phyloP scores from a whole-genome alignment of 2,797 vertebrate species.

The Apogon hyalosoma region DNA sequence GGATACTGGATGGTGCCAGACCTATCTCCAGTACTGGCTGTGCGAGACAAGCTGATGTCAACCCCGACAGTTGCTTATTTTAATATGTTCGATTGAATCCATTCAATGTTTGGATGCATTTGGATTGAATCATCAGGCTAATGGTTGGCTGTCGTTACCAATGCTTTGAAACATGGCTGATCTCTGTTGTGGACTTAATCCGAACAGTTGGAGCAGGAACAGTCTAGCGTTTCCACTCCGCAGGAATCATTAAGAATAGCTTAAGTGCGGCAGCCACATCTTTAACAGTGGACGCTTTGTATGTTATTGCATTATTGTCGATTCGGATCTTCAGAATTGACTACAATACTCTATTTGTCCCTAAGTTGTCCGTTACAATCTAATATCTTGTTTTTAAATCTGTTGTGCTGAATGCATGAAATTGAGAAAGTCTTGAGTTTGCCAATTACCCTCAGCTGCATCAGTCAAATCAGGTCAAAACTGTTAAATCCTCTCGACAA shows the following conservation, averaged over 20 bases:
- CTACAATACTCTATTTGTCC: conserved; percentile 1
- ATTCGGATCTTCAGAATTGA: conserved; percentile 1
- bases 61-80: too few relatives aligned
- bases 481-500: conserved; percentile 42
- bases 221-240: conserved; percentile 5
- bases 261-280: too few relatives aligned
- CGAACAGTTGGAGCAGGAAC: conserved; percentile 8
- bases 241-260: too few relatives aligned
- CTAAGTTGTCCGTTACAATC: conserved; percentile 22
- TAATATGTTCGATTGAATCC: too few relatives aligned
- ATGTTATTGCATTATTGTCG: conserved; percentile 17
- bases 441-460: conserved; percentile 58
- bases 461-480: conserved; percentile 60
- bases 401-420: background rate
- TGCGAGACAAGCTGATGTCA: too few relatives aligned
- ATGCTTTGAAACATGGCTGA: too few relatives aligned
- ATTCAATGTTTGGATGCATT: too few relatives aligned
- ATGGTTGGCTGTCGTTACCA: too few relatives aligned
- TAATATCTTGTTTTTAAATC: background rate
- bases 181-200: too few relatives aligned
- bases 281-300: conserved; percentile 8
- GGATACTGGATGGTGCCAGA: too few relatives aligned
- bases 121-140: too few relatives aligned
- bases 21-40: too few relatives aligned
- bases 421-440: conserved; percentile 6